A percentile compares a stretch with the other conserved stretches of the same genome.
Evolutionary conservation across 2,113 vertebrate genomes (phyloP).

Genomic region (Heterotilapia buettikoferi): DNA sequence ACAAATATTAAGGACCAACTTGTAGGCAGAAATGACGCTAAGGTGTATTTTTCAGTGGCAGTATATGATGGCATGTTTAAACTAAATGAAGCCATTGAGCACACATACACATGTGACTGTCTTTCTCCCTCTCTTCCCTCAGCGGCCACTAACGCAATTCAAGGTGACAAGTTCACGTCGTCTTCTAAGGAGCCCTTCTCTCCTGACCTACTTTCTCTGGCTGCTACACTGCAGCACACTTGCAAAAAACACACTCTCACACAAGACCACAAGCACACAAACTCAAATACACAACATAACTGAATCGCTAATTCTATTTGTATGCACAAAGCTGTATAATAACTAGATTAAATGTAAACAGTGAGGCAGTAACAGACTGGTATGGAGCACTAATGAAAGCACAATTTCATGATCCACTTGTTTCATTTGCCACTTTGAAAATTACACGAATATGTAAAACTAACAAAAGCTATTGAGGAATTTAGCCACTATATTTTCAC

Average conservation of each 20-base stretch:
- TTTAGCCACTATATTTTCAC: background rate
- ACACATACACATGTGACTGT: background rate
- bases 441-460: background rate
- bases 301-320: background rate
- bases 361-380: background rate
- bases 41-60: background rate
- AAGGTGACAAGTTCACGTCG: constrained; percentile 84
- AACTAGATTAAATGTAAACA: background rate
- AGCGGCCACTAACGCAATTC: constrained; percentile 70
- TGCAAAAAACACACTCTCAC: background rate
- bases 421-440: background rate
- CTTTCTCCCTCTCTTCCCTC: constrained; percentile 30
- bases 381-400: background rate
- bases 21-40: background rate
- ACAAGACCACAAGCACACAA: background rate
- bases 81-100: background rate
- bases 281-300: background rate
- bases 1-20: background rate
- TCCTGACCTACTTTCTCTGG: constrained; percentile 83
- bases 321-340: background rate
- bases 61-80: background rate
- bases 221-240: background rate
- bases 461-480: background rate
- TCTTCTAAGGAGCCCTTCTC: constrained; percentile 75
- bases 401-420: background rate